Conservation (phyloP, 2,888 invertebrate species). For the Noctua janthe region DNA sequence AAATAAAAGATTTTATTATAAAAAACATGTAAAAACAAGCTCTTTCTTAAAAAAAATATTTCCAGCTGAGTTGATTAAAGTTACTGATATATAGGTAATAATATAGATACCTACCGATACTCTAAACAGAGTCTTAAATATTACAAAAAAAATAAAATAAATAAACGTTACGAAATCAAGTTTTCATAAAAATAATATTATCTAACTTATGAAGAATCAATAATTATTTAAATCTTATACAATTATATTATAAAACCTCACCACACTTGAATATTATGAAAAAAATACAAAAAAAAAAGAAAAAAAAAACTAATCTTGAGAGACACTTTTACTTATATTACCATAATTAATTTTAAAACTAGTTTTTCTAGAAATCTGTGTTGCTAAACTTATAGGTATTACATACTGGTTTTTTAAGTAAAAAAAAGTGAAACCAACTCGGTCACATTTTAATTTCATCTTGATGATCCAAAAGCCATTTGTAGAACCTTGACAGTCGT, state of each 20-base stretch:
- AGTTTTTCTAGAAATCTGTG: slow-evolving; percentile 34
- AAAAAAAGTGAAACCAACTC: neutral
- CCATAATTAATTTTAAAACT: slow-evolving; percentile 39
- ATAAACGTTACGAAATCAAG: neutral
- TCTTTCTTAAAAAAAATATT: neutral
- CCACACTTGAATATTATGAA: neutral
- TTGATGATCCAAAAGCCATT: neutral
- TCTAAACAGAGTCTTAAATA: neutral
- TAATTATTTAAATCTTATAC: slow-evolving; percentile 36
- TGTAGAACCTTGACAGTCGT: neutral
- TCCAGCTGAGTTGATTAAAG: neutral
- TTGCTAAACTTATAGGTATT: slow-evolving; percentile 22
- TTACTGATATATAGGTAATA: neutral
- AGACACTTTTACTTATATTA: slow-evolving; percentile 46
- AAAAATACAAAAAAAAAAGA: neutral
- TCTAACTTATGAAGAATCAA: neutral
- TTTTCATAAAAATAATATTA: neutral
- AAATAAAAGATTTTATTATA: neutral
- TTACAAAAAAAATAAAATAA: neutral
- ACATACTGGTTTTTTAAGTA: neutral
- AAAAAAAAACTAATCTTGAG: neutral
- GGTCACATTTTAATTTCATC: neutral
- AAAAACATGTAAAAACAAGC: neutral
- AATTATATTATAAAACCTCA: slow-evolving; percentile 14
- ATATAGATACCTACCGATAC: neutral